Conservation (phyloP, 1,140 invertebrate genomes). For the Pseudobourletiella spinata region DNA sequence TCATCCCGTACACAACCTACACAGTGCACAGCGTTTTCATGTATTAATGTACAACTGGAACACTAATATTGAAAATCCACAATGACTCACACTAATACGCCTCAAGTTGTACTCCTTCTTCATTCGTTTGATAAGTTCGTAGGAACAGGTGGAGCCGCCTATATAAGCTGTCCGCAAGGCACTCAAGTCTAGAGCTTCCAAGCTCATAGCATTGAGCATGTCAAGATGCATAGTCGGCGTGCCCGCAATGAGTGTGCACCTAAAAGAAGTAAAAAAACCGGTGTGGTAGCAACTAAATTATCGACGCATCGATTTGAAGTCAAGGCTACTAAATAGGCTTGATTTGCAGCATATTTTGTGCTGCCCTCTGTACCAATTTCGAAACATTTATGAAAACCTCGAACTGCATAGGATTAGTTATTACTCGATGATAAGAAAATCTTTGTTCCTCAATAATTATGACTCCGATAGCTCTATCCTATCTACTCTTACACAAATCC, state of each 20-base stretch:
- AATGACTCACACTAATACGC: slow-evolving; percentile 47
- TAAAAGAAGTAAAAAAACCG: too few relatives aligned
- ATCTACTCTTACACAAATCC: too few relatives aligned
- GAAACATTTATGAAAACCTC: too few relatives aligned
- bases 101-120: slow-evolving; percentile 27
- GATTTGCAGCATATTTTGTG: too few relatives aligned
- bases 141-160: slow-evolving; percentile 25
- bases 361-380: too few relatives aligned
- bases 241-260: slow-evolving; percentile 70
- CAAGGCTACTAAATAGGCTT: too few relatives aligned
- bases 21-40: background rate
- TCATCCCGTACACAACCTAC: slow-evolving; percentile 28
- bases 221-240: slow-evolving; percentile 97
- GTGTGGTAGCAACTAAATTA: too few relatives aligned
- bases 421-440: too few relatives aligned
- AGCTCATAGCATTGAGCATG: slow-evolving; percentile 49
- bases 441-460: too few relatives aligned
- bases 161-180: slow-evolving; percentile 37
- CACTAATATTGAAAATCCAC: background rate
- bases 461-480: too few relatives aligned
- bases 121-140: slow-evolving; percentile 29
- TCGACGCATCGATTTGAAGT: too few relatives aligned
- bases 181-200: slow-evolving; percentile 41
- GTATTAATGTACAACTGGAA: background rate
- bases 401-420: too few relatives aligned